phyloP scores from a whole-genome alignment of 2,888 invertebrate species.

The Latrodectus hesperus region DNA sequence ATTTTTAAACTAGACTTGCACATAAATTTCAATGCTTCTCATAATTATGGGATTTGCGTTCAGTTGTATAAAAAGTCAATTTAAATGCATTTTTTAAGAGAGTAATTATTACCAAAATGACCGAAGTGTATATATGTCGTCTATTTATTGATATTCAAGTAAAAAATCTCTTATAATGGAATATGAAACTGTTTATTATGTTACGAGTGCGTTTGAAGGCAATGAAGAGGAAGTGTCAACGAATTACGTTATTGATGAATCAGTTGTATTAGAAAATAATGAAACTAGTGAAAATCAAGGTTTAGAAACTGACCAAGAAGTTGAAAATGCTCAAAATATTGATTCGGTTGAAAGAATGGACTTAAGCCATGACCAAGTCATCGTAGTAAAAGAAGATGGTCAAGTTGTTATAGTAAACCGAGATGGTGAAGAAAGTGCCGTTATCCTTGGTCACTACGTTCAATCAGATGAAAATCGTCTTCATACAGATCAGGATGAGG shows the following conservation, averaged over 20 bases:
- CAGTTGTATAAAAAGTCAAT: background rate
- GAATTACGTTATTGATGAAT: background rate
- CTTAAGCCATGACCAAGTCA: background rate
- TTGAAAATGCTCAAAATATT: background rate
- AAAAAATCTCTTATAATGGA: background rate
- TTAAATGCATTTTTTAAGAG: background rate
- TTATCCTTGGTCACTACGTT: background rate
- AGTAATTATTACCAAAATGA: background rate
- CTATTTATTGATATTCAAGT: background rate
- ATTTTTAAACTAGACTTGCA: background rate
- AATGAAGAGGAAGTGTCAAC: conserved; percentile 8
- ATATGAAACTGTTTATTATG: conserved; percentile 10
- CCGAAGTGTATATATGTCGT: background rate
- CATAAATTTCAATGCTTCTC: background rate
- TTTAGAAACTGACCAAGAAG: background rate
- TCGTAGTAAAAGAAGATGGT: background rate
- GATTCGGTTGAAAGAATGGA: background rate
- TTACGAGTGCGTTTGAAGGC: background rate
- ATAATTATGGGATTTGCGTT: background rate
- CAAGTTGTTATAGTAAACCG: background rate
- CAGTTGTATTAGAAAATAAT: background rate
- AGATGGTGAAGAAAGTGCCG: background rate
- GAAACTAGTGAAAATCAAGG: background rate
- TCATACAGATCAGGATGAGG: background rate
- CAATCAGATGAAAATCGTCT: background rate